Conservation (phyloP, 2,797 vertebrate species). For the Thalassophryne amazonica region DNA sequence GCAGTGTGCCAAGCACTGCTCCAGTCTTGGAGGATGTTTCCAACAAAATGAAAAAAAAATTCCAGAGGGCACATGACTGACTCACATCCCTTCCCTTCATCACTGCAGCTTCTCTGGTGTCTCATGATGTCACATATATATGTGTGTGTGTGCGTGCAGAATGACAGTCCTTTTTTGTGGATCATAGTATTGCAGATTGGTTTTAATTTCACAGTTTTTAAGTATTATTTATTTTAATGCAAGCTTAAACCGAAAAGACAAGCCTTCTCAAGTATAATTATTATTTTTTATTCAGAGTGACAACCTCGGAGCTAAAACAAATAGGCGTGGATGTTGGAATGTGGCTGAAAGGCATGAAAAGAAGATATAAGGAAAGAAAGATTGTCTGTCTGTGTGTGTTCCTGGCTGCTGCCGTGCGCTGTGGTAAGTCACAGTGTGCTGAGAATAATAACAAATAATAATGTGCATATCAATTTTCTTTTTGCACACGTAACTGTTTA, state of each 20-base stretch:
- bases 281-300: conserved; percentile 30
- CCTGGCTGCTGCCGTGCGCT: too few relatives aligned
- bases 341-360: conserved; percentile 27
- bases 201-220: conserved; percentile 13
- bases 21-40: background rate
- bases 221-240: conserved; percentile 22
- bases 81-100: background rate
- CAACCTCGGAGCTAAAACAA: conserved; percentile 42
- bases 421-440: too few relatives aligned
- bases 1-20: background rate
- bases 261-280: conserved; percentile 23
- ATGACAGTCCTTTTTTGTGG: conserved; percentile 22
- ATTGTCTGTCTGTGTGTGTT: too few relatives aligned
- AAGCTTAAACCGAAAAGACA: conserved; percentile 31
- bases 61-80: too few relatives aligned
- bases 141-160: conserved; percentile 14
- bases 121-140: too few relatives aligned
- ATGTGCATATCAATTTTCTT: too few relatives aligned
- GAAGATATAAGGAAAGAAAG: background rate
- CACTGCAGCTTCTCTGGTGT: background rate
- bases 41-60: background rate
- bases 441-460: too few relatives aligned
- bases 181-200: conserved; percentile 22
- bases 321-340: conserved; percentile 16
- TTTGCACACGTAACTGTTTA: too few relatives aligned